Evolutionary conservation across 2,888 invertebrate species (phyloP).

Genomic region (Drosophila gaucha): DNA sequence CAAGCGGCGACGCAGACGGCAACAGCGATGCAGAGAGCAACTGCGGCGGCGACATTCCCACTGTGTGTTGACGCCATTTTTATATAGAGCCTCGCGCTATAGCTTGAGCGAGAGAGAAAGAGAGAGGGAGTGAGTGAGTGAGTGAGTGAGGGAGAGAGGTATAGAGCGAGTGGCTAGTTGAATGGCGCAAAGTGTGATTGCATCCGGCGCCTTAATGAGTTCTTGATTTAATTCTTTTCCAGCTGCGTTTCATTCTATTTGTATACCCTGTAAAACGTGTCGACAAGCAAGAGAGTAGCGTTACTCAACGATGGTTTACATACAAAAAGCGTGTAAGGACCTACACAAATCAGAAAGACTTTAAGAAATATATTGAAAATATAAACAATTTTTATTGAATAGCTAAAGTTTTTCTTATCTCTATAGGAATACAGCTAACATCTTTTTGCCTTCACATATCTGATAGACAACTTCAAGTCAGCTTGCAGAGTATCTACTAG

Average conservation of each 20-base stretch:
- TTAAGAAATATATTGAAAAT: too few species aligned
- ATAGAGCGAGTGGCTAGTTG: conserved; percentile 62
- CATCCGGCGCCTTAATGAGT: conserved; percentile 84
- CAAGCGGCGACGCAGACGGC: conserved; percentile 8
- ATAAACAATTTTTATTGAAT: too few species aligned
- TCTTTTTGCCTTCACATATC: too few species aligned
- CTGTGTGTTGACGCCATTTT: conserved; percentile 67
- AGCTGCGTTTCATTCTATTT: conserved; percentile 66
- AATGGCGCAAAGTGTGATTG: conserved; percentile 83
- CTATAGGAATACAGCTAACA: too few species aligned
- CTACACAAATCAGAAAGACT: too few species aligned
- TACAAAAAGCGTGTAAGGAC: too few species aligned
- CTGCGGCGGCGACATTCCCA: conserved; percentile 56
- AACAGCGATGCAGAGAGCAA: conserved; percentile 19
- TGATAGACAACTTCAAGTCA: too few species aligned
- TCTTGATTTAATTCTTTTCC: conserved; percentile 83
- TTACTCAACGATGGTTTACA: too few species aligned
- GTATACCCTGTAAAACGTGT: conserved; percentile 14
- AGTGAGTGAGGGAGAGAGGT: not conserved
- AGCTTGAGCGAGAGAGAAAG: conserved; percentile 20
- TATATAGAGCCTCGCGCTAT: conserved; percentile 44
- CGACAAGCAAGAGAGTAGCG: not conserved
- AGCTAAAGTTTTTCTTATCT: too few species aligned
- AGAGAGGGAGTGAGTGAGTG: not conserved
- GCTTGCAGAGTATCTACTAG: not conserved